Evolutionary conservation across 2,888 invertebrate genomes (phyloP).

Genomic region (Euzophera pinguis): DNA sequence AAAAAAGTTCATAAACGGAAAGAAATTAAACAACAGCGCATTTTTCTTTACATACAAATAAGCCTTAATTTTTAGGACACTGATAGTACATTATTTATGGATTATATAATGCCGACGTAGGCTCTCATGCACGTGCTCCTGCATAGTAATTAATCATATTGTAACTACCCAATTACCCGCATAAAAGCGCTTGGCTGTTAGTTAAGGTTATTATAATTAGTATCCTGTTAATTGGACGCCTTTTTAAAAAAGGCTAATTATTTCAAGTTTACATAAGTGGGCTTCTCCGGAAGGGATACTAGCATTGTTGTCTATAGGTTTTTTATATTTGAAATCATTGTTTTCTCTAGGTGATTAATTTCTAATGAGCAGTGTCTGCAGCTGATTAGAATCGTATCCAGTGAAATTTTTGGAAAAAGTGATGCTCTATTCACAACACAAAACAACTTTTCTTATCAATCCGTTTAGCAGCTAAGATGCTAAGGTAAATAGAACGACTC

Average conservation of each 20-base stretch:
- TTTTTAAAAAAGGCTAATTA: background rate
- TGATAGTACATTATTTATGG: background rate
- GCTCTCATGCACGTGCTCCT: slow-evolving; percentile 13
- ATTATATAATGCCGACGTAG: slow-evolving; percentile 9
- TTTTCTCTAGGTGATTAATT: too few relatives aligned
- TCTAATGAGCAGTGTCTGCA: too few relatives aligned
- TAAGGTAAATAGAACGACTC: too few relatives aligned
- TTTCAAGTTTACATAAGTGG: too few relatives aligned
- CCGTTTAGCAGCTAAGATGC: too few relatives aligned
- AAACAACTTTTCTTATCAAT: too few relatives aligned
- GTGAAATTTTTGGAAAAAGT: too few relatives aligned
- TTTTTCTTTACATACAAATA: background rate
- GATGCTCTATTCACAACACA: too few relatives aligned
- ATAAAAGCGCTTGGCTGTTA: slow-evolving; percentile 9
- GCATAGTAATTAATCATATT: slow-evolving; percentile 17
- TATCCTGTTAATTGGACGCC: background rate
- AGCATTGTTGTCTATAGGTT: too few relatives aligned
- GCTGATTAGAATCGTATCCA: too few relatives aligned
- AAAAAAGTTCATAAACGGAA: background rate
- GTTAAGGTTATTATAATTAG: slow-evolving; percentile 1
- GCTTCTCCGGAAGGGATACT: too few relatives aligned
- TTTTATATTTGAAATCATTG: too few relatives aligned
- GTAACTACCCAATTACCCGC: slow-evolving; percentile 14
- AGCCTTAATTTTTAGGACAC: slow-evolving; percentile 1
- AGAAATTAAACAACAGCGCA: background rate